Evolutionary conservation across 2,888 invertebrate species (phyloP).

Genomic region (Oligia latruncula): DNA sequence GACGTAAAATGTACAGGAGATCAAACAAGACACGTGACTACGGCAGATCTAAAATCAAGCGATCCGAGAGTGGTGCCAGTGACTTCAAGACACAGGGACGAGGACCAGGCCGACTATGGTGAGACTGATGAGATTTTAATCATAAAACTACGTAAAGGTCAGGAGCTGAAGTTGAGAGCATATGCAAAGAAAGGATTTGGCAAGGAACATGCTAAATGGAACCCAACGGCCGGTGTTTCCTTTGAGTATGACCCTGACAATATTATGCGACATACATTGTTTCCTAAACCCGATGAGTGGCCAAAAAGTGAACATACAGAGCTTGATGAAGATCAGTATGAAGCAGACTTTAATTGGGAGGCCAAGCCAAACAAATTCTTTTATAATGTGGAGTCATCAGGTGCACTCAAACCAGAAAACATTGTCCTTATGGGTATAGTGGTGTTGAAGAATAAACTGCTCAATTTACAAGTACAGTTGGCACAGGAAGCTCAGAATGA

Average conservation of each 20-base stretch:
- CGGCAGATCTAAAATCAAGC: conserved; percentile 98
- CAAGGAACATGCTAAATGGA: conserved; percentile 99
- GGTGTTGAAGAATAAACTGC: conserved; percentile 97
- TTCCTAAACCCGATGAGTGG: conserved; percentile 99
- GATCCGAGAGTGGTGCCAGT: conserved; percentile 98
- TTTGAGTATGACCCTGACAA: conserved; percentile 99
- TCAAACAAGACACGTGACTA: conserved; percentile 98
- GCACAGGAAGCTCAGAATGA: conserved; percentile 96
- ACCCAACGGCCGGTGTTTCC: conserved; percentile 99
- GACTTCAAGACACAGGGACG: conserved; percentile 97
- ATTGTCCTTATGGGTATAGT: conserved; percentile 98
- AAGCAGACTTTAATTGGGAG: conserved; percentile 98
- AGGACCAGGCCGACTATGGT: conserved; percentile 98
- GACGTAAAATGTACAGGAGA: conserved; percentile 99
- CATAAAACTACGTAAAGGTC: conserved; percentile 94
- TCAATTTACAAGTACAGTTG: conserved; percentile 97
- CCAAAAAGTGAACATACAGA: conserved; percentile 99
- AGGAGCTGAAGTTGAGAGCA: conserved; percentile 97
- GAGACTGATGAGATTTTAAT: conserved; percentile 96
- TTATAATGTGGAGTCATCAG: conserved; percentile 98
- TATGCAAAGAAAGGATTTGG: conserved; percentile 99
- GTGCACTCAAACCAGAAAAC: conserved; percentile 98
- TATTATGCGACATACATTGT: conserved; percentile 98
- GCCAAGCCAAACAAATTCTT: conserved; percentile 99
- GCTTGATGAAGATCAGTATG: conserved; percentile 97